Percentiles rank a stretch among this genome's conserved stretches.
Evolutionary conservation across 2,888 invertebrate genomes (phyloP).

Genomic region (Hedychridium roseum): DNA sequence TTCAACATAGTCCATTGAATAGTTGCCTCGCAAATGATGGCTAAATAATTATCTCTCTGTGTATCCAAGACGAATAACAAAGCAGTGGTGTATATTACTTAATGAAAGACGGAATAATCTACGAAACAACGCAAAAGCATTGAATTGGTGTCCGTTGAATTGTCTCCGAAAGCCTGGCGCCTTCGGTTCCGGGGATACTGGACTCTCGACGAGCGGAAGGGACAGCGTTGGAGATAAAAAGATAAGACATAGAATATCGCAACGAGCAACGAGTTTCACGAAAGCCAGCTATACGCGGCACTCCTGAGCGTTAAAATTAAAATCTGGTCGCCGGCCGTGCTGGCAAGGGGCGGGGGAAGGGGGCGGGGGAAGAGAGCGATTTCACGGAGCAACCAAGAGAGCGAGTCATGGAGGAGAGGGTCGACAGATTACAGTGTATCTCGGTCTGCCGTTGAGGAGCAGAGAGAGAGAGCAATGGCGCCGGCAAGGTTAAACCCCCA

Average conservation of each 20-base stretch:
- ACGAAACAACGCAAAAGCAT: no score
- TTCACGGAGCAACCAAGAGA: slow-evolving; percentile 4
- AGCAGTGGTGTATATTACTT: no score
- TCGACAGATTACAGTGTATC: slow-evolving; percentile 1
- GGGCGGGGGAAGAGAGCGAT: background rate
- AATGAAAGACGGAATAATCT: no score
- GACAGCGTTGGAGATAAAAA: slow-evolving; percentile 7
- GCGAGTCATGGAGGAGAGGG: slow-evolving; percentile 2
- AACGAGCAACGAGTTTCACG: slow-evolving; percentile 21
- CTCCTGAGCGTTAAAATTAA: slow-evolving; percentile 34
- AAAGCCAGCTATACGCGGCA: slow-evolving; percentile 23
- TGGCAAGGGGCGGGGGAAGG: slow-evolving; percentile 8
- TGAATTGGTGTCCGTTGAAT: no score
- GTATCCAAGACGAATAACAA: no score
- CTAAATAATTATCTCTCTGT: no score
- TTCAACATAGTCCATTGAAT: no score
- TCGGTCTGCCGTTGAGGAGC: slow-evolving; percentile 4
- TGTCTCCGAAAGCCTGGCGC: no score
- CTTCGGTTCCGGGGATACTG: slow-evolving; percentile 13
- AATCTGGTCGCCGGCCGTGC: slow-evolving; percentile 32
- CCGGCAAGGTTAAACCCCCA: slow-evolving; percentile 14
- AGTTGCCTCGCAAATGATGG: no score
- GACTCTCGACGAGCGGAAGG: slow-evolving; percentile 16
- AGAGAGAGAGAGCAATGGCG: slow-evolving; percentile 12
- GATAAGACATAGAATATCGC: slow-evolving; percentile 7